Conservation (phyloP, 2,888 invertebrate species). For the Tineola bisselliella region DNA sequence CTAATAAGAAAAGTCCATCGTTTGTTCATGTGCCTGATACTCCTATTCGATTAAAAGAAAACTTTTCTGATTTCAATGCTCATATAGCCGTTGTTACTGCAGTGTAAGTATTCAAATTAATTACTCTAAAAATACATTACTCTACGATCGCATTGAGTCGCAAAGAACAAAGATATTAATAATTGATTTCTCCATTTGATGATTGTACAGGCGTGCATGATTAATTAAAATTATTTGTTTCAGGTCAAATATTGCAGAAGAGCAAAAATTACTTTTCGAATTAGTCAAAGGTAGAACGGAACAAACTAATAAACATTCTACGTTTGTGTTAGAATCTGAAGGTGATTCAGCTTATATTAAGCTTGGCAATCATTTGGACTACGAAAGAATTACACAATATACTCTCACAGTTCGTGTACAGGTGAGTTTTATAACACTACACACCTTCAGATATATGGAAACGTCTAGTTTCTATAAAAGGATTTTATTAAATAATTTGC, state of each 20-base stretch:
- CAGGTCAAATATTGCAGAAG: constrained; percentile 80
- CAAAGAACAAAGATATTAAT: too few relatives aligned
- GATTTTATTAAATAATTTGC: too few relatives aligned
- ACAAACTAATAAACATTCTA: constrained; percentile 85
- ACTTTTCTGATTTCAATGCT: constrained; percentile 75
- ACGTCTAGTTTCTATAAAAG: not conserved
- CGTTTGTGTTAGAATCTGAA: constrained; percentile 75
- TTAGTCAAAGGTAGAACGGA: constrained; percentile 84
- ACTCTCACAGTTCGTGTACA: constrained; percentile 82
- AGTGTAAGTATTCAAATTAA: constrained; percentile 57
- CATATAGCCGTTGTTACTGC: constrained; percentile 78
- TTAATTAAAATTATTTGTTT: constrained; percentile 20
- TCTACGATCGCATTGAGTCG: too few relatives aligned
- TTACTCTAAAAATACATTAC: too few relatives aligned
- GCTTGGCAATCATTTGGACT: constrained; percentile 81
- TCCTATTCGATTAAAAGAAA: constrained; percentile 76
- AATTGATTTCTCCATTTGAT: too few relatives aligned
- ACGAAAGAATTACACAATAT: constrained; percentile 85
- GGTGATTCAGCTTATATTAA: constrained; percentile 78
- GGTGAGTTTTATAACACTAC: constrained; percentile 37
- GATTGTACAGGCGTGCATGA: too few relatives aligned
- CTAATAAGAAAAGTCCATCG: constrained; percentile 84
- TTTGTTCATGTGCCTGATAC: constrained; percentile 72
- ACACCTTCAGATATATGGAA: not conserved
- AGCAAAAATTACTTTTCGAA: constrained; percentile 80